A percentile compares a stretch with the other conserved stretches of the same genome.
Evolutionary conservation across 2,888 invertebrate species (phyloP).

Genomic region (Icerya purchasi): DNA sequence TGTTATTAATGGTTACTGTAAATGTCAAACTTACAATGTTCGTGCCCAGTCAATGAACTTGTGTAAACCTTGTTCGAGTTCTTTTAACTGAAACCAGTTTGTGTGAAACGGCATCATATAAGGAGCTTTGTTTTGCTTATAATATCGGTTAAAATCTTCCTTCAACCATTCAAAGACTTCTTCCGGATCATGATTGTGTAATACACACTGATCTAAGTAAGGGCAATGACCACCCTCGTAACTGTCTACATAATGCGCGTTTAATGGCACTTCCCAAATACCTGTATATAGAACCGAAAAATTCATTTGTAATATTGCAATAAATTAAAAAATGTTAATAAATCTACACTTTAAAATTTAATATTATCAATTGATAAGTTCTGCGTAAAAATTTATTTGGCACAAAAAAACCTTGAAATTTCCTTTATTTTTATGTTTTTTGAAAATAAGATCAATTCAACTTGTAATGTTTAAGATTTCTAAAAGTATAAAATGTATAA

Average conservation of each 20-base stretch:
- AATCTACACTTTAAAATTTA: too few relatives aligned
- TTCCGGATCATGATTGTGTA: slow-evolving; percentile 61
- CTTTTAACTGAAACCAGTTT: slow-evolving; percentile 85
- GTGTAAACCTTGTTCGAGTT: slow-evolving; percentile 55
- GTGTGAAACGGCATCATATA: slow-evolving; percentile 94
- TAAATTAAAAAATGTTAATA: too few relatives aligned
- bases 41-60: slow-evolving; percentile 68
- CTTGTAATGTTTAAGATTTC: too few relatives aligned
- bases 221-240: slow-evolving; percentile 84
- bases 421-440: too few relatives aligned
- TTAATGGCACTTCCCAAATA: slow-evolving; percentile 81
- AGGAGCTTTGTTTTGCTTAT: slow-evolving; percentile 55
- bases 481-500: too few relatives aligned
- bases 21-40: slow-evolving; percentile 41
- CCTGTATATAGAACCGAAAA: slow-evolving; percentile 29
- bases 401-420: too few relatives aligned
- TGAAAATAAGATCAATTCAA: too few relatives aligned
- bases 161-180: slow-evolving; percentile 71
- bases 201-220: slow-evolving; percentile 74
- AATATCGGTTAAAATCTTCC: slow-evolving; percentile 49
- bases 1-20: too few relatives aligned
- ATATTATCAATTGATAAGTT: too few relatives aligned
- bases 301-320: too few relatives aligned
- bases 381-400: too few relatives aligned
- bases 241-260: slow-evolving; percentile 68